Percentiles rank a stretch among this genome's conserved stretches.
phyloP scores from a whole-genome alignment of 2,888 invertebrate genomes.

The Rhamphomyia laevipes region DNA sequence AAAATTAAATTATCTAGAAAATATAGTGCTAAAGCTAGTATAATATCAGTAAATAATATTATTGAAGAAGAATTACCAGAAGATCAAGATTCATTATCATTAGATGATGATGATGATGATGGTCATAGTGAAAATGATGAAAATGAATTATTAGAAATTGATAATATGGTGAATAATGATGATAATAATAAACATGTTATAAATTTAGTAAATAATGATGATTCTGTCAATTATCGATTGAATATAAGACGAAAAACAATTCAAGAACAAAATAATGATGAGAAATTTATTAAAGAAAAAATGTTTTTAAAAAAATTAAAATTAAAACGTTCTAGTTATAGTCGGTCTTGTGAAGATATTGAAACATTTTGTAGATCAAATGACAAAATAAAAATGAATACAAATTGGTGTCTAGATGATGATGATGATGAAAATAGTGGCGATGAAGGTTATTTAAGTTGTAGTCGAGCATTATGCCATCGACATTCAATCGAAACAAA shows the following conservation, averaged over 20 bases:
- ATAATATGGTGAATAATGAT: background rate
- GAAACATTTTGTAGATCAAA: slow-evolving; percentile 2
- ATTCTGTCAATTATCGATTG: no score
- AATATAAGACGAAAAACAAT: background rate
- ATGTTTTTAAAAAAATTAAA: slow-evolving; percentile 12
- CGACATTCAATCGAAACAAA: background rate
- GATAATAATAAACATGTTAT: slow-evolving; percentile 5
- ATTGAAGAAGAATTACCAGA: slow-evolving; percentile 13
- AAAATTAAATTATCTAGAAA: no score
- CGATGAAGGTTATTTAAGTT: background rate
- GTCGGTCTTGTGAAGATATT: slow-evolving; percentile 14
- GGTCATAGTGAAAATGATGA: slow-evolving; percentile 1
- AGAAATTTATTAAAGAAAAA: slow-evolving; percentile 11
- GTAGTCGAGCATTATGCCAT: background rate
- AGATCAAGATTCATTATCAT: slow-evolving; percentile 9
- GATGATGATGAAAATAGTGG: background rate
- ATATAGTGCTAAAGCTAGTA: no score
- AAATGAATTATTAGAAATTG: no score
- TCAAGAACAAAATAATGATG: slow-evolving; percentile 4
- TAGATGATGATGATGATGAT: no score
- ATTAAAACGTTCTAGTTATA: slow-evolving; percentile 14
- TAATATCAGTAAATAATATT: background rate
- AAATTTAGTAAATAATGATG: no score
- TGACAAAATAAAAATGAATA: background rate
- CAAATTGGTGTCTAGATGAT: background rate